phyloP scores from a whole-genome alignment of 1,140 invertebrate genomes.

The Ooceraea biroi region DNA sequence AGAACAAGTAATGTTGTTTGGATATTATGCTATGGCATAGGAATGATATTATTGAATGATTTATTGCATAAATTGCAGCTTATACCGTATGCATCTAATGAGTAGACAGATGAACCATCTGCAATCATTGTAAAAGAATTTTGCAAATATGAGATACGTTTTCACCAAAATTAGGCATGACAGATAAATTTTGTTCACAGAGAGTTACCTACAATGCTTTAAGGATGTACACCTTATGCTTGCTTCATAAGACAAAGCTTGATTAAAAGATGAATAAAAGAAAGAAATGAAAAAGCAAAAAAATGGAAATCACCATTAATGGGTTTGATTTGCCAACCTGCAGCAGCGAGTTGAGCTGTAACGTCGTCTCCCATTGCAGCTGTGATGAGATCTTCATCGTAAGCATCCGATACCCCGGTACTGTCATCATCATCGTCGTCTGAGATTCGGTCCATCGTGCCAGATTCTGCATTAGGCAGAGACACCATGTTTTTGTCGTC shows the following conservation, averaged over 20 bases:
- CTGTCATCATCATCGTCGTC: slow-evolving; percentile 93
- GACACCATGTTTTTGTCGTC: slow-evolving; percentile 77
- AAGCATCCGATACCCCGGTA: slow-evolving; percentile 91
- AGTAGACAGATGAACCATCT: too few species aligned
- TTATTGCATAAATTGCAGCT: too few species aligned
- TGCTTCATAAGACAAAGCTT: slow-evolving; percentile 64
- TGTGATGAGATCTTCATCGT: slow-evolving; percentile 92
- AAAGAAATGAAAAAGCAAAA: slow-evolving; percentile 85
- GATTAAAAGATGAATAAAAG: slow-evolving; percentile 72
- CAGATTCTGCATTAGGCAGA: slow-evolving; percentile 80
- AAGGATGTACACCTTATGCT: slow-evolving; percentile 43
- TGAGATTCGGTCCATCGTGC: slow-evolving; percentile 86
- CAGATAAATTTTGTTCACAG: slow-evolving; percentile 24
- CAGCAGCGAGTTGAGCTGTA: slow-evolving; percentile 97
- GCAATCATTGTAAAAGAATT: background rate
- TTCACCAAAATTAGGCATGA: background rate
- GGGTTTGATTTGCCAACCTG: slow-evolving; percentile 90
- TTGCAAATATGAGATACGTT: background rate
- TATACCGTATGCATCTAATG: too few species aligned
- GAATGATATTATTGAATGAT: too few species aligned
- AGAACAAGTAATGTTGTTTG: background rate
- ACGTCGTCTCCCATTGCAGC: slow-evolving; percentile 96
- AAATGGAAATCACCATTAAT: slow-evolving; percentile 87
- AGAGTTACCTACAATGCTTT: too few species aligned
- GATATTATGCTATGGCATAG: background rate